Evolutionary conservation across 2,888 invertebrate genomes (phyloP), one percentile per base, ranked within the genome.

Genomic region (Tachystola acroxantha): DNA sequence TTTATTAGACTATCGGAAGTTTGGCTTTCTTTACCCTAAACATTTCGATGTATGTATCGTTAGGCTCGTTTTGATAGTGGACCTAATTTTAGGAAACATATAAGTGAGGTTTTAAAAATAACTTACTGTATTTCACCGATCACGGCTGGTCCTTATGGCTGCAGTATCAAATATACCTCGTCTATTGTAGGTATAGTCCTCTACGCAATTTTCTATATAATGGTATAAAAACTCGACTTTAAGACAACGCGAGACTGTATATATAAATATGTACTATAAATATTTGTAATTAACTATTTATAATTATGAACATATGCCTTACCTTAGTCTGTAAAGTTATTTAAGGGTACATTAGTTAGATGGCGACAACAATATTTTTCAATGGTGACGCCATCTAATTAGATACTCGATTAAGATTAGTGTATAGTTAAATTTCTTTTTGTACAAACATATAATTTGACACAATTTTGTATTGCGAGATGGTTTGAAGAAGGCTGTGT

Each of bases 241-340:
- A 81, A 82, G 72, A 70, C 71, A 74, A 66, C 61, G 73, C 76
- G 79, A 82, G 84, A 82, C 84, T 84, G 82, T 84, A 77, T 72
- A 81, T 75, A 80, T 68, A 72, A 53, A 62, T 9, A 64, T 73
- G 69, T 77, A 74, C 63, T 67, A 67, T 66, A 72, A 56, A 65
- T 70, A 74, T 62, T 64, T 79, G 74, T 78, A 77, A 74, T 75
- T 66, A 76, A 69, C 56, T 79, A 82, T 82, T 80, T 82, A 80
- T 82, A 73, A 72, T 69, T 67, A 72, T 63, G 52, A 66, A 74
- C 72, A 66, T 77, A 82, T 75, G 82, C 82, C 81, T 84, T 82
- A 82, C 64, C 49, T 57, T 64, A 69, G 68, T 50, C 49, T 53
- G 55, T 64, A 64, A 65, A 49, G 14, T 60, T 63, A 62, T 62